Percentiles rank a stretch among this genome's conserved stretches.
Conservation (phyloP, 2,113 vertebrate species). For the Pseudolaguvia tuberculata region DNA sequence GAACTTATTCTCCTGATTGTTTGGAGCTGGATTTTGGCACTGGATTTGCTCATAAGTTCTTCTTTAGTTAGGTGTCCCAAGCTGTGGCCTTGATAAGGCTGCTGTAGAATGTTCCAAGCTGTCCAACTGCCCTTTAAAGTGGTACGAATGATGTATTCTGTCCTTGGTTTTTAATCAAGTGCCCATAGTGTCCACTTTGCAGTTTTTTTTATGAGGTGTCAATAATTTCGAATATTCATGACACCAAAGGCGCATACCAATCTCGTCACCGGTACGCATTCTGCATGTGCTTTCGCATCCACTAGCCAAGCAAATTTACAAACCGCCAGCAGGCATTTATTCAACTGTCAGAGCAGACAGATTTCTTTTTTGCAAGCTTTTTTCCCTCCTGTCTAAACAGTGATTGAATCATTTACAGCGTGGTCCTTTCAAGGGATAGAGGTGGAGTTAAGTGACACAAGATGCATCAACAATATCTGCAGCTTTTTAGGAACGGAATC, state of each 20-base stretch:
- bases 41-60: slow-evolving; percentile 14
- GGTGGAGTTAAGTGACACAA: slow-evolving; percentile 20
- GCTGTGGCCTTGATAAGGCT: slow-evolving; percentile 34
- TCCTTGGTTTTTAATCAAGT: slow-evolving; percentile 58
- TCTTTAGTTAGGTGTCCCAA: slow-evolving; percentile 34
- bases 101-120: slow-evolving; percentile 40
- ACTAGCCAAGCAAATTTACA: slow-evolving; percentile 49
- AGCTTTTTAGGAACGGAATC: not conserved
- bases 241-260: slow-evolving; percentile 46
- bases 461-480: not conserved
- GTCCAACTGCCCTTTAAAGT: slow-evolving; percentile 43
- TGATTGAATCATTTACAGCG: slow-evolving; percentile 43
- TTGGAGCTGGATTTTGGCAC: slow-evolving; percentile 42
- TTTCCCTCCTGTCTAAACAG: slow-evolving; percentile 36
- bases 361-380: slow-evolving; percentile 55
- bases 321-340: slow-evolving; percentile 58
- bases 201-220: slow-evolving; percentile 56
- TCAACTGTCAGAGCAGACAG: slow-evolving; percentile 61
- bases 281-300: slow-evolving; percentile 46
- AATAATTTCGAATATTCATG: slow-evolving; percentile 59
- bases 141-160: slow-evolving; percentile 46
- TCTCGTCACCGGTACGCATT: slow-evolving; percentile 31
- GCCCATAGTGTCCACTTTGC: slow-evolving; percentile 52
- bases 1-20: slow-evolving; percentile 20
- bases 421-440: not conserved